Conservation (phyloP, 1,140 invertebrate species). For the Cherax quadricarinatus region DNA sequence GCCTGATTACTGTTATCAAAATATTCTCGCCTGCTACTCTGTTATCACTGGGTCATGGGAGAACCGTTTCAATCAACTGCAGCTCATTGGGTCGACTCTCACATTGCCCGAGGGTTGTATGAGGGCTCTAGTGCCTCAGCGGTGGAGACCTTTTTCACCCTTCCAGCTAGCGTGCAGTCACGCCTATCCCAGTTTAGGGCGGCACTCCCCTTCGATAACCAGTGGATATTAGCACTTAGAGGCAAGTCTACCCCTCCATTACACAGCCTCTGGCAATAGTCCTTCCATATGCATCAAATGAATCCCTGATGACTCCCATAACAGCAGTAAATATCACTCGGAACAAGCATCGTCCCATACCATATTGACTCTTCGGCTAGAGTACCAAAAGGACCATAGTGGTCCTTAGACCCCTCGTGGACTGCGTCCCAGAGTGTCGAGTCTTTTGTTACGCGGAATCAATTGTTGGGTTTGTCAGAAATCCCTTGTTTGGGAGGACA, state of each 20-base stretch:
- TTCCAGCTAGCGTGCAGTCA: not conserved
- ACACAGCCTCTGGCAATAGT: not conserved
- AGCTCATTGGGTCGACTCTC: not conserved
- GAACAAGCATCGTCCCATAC: not conserved
- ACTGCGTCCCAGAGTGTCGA: not conserved
- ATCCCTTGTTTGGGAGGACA: conserved; percentile 32
- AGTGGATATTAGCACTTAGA: conserved; percentile 21
- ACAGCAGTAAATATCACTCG: not conserved
- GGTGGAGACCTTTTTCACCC: not conserved
- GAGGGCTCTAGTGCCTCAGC: not conserved
- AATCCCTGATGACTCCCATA: conserved; percentile 9
- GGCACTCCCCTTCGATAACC: not conserved
- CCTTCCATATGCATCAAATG: conserved; percentile 34
- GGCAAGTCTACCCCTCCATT: conserved; percentile 8
- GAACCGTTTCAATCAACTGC: not conserved
- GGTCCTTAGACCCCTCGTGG: not conserved
- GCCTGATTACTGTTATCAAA: conserved; percentile 46
- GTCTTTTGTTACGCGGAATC: conserved; percentile 11
- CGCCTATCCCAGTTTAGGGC: conserved; percentile 13
- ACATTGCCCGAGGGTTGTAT: no score
- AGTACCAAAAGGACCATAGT: not conserved
- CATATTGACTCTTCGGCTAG: not conserved
- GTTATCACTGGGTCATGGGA: not conserved
- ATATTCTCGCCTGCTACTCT: conserved; percentile 4
- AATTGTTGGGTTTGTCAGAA: conserved; percentile 25